Conservation (phyloP, 2,888 invertebrate species). For the Standfussiana lucernea region DNA sequence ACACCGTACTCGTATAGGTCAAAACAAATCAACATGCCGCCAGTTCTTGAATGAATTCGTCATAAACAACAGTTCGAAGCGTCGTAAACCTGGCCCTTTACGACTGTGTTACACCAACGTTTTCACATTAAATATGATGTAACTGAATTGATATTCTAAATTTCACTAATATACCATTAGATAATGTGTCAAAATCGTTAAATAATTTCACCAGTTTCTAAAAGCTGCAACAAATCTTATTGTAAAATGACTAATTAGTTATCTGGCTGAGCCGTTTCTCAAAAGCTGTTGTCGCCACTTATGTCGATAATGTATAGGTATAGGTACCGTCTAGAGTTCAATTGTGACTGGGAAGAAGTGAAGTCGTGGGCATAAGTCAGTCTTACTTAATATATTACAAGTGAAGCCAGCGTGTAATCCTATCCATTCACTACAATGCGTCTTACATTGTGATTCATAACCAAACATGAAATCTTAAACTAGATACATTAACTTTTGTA, state of each 20-base stretch:
- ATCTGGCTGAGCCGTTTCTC: constrained; percentile 11
- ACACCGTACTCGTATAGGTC: constrained; percentile 24
- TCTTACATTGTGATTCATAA: constrained; percentile 54
- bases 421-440: constrained; percentile 49
- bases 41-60: constrained; percentile 43
- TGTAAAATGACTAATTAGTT: constrained; percentile 27
- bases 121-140: constrained; percentile 44
- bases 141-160: constrained; percentile 50
- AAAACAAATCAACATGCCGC: constrained; percentile 20
- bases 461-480: constrained; percentile 55
- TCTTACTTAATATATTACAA: constrained; percentile 60
- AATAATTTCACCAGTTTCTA: constrained; percentile 38
- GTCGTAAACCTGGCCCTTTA: constrained; percentile 61
- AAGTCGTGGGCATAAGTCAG: constrained; percentile 50
- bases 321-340: constrained; percentile 43
- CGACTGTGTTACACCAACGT: constrained; percentile 32
- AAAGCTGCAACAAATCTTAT: constrained; percentile 10
- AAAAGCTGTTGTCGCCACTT: constrained; percentile 17
- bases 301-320: constrained; percentile 25
- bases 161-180: constrained; percentile 34
- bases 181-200: constrained; percentile 37
- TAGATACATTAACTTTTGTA: constrained; percentile 58
- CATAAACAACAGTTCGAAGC: constrained; percentile 31
- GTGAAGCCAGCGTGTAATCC: constrained; percentile 49
- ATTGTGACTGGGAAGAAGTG: constrained; percentile 40